A percentile compares a stretch with the other conserved stretches of the same genome.
Evolutionary conservation across 2,888 invertebrate species (phyloP).

Genomic region (Camponotus fellah): DNA sequence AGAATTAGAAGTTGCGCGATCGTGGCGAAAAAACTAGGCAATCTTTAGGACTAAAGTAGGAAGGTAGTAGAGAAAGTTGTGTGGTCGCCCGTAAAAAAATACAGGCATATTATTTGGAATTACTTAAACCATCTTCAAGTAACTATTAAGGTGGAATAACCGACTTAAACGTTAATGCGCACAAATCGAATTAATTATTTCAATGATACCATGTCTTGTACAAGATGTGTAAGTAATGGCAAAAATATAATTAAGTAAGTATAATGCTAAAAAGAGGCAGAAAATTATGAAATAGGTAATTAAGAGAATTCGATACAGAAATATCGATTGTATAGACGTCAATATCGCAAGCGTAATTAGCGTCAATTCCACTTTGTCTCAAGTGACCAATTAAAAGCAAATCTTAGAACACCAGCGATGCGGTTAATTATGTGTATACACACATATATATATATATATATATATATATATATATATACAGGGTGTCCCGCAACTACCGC

Average conservation of each 20-base stretch:
- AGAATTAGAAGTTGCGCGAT: slow-evolving; percentile 42
- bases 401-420: background rate
- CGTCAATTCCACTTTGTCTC: background rate
- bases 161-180: background rate
- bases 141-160: background rate
- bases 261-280: background rate
- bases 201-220: background rate
- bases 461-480: too few species aligned
- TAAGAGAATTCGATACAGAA: background rate
- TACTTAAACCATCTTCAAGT: slow-evolving; percentile 10
- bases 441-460: background rate
- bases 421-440: background rate
- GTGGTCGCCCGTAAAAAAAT: slow-evolving; percentile 4
- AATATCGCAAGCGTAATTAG: slow-evolving; percentile 13
- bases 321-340: background rate
- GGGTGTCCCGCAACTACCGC: too few species aligned
- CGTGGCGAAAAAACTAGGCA: slow-evolving; percentile 27
- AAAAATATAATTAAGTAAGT: slow-evolving; percentile 17
- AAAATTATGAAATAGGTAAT: slow-evolving; percentile 4
- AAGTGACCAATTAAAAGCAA: slow-evolving; percentile 8
- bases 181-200: background rate
- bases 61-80: slow-evolving; percentile 26
- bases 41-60: slow-evolving; percentile 14
- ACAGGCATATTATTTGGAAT: background rate
- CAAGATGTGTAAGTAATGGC: background rate